Base-by-base conservation (phyloP, 1,140 invertebrate species). In the Grapholita molesta region DNA sequence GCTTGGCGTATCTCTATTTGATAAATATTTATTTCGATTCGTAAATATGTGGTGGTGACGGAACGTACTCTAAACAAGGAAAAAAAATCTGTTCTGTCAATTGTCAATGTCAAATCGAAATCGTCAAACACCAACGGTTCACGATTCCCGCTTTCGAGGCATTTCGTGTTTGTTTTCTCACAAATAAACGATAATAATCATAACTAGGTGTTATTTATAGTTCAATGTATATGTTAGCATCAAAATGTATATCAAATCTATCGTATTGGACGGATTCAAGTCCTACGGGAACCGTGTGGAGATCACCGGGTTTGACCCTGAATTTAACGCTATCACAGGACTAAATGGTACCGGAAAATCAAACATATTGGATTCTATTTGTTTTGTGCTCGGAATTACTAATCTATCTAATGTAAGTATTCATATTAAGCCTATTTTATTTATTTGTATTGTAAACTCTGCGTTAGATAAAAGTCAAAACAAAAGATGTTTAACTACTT, bases 341-440 rank as follows among this genome's bases (percentile, higher is more conserved):
- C 92, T 99, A 6, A 99, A 99, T 92, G 99, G 99, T 3, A 98
- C 97, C 72, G 99, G 99, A n/a, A 99, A 99, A 93, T 99, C 98
- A 0, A 99, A 99, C 85, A 98, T 99, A 85, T 93, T 99, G 52
- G 99, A 99, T 93, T 95, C 97, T 9, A 99, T 99, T 90, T 99
- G 99, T 90, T 99, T 99, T 90, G 95, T 99, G 11, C 91, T 99
- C 2, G 99, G 99, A 53, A 99, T 99, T 33, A 95, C 96, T n/a
- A 99, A 99, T 92, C 94, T 99, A 64, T 93, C 94, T 21, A 96
- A 98, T 90, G 98, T 98, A 94, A 94, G 88, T 87, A 75, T 11
- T 42, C 4, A 32, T 38, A 30, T 0, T 25, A 61, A 53, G 48
- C 18, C 70, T 57, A 67, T 61, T 65, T 25, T 53, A 35, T 65